phyloP scores from a whole-genome alignment of 2,888 invertebrate species.

The Pheosia tremula region DNA sequence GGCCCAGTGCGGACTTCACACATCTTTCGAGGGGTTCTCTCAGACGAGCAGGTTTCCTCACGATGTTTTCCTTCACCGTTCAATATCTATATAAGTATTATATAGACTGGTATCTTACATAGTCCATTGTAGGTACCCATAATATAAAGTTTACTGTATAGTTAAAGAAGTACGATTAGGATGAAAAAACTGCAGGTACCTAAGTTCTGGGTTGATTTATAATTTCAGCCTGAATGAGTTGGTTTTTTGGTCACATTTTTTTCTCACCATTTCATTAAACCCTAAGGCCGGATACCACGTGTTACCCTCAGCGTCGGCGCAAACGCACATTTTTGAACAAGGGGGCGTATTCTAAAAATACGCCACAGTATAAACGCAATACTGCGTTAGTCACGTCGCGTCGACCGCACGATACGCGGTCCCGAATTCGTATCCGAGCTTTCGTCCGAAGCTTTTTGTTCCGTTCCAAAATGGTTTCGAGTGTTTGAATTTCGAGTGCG shows the following conservation, averaged over 20 bases:
- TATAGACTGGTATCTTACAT: no score
- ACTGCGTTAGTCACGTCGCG: conserved; percentile 67
- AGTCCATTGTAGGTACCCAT: no score
- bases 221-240: not conserved
- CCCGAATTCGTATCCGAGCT: conserved; percentile 30
- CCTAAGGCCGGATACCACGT: conserved; percentile 69
- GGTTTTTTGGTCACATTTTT: conserved; percentile 4
- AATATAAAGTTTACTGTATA: no score
- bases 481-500: conserved; percentile 29
- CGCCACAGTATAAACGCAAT: conserved; percentile 58
- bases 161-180: no score
- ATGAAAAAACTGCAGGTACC: no score
- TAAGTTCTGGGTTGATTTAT: not conserved
- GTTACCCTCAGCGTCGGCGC: conserved; percentile 48
- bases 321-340: conserved; percentile 57
- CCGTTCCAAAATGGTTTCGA: conserved; percentile 34
- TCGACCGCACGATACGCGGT: conserved; percentile 49
- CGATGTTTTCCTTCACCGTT: no score
- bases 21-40: no score
- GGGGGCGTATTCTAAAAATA: conserved; percentile 84
- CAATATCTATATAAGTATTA: no score
- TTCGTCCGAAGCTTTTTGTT: conserved; percentile 23
- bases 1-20: no score
- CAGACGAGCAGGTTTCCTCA: no score
- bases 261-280: conserved; percentile 53